Evolutionary conservation across 2,888 invertebrate species (phyloP).

Genomic region (Clepsis dumicolana): DNA sequence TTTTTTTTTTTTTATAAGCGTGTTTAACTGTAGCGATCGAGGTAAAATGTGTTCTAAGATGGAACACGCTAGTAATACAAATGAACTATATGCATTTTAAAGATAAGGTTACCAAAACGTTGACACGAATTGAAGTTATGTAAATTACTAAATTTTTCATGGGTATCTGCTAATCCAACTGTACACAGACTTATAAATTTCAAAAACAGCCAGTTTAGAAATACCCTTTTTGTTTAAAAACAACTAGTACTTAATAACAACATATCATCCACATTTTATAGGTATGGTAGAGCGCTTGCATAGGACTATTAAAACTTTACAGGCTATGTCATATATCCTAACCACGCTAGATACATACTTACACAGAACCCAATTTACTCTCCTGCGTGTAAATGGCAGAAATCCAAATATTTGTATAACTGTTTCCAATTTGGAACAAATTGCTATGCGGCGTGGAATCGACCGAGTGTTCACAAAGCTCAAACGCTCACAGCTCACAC

Average conservation of each 20-base stretch:
- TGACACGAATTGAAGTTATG: no score
- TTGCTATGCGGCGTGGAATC: neutral
- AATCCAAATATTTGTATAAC: constrained; percentile 2
- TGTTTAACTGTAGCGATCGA: no score
- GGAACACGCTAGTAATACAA: no score
- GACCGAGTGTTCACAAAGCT: neutral
- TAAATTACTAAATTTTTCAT: no score
- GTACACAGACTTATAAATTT: no score
- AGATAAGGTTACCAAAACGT: no score
- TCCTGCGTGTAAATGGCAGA: constrained; percentile 3
- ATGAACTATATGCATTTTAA: no score
- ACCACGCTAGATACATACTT: neutral
- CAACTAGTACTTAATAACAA: neutral
- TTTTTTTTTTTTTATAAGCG: no score
- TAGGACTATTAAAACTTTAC: neutral
- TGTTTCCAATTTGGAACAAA: neutral
- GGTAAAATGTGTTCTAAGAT: no score
- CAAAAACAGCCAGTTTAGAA: no score
- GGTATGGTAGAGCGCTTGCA: neutral
- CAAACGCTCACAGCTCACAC: neutral
- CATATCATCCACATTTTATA: neutral
- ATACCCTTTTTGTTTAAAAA: neutral
- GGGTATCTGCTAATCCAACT: no score
- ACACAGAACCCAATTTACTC: neutral
- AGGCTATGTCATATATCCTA: neutral